phyloP scores from a whole-genome alignment of 2,113 vertebrate genomes.

The Hyperopisus bebe region DNA sequence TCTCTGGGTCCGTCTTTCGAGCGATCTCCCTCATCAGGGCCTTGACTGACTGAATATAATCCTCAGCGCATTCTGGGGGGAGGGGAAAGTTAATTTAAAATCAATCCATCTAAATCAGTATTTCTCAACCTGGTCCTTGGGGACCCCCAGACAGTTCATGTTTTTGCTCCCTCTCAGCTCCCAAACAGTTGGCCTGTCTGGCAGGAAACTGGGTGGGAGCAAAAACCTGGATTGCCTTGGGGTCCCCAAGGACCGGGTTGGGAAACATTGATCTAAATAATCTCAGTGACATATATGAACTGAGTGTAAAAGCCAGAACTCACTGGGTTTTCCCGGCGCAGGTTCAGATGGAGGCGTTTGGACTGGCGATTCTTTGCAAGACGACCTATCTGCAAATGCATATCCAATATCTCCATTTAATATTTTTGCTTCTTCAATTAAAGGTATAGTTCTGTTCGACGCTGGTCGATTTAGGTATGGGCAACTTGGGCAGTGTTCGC shows the following conservation, averaged over 20 bases:
- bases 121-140: background rate
- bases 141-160: background rate
- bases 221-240: background rate
- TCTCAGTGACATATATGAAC: background rate
- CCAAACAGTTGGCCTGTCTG: background rate
- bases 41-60: constrained; percentile 56
- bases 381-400: constrained; percentile 30
- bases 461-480: background rate
- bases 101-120: background rate
- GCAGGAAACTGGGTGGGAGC: background rate
- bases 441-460: background rate
- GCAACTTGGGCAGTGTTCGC: background rate
- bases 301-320: constrained; percentile 19
- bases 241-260: background rate
- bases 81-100: background rate
- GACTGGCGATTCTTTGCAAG: constrained; percentile 22
- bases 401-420: background rate
- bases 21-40: constrained; percentile 50
- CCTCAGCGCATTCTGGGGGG: constrained; percentile 61
- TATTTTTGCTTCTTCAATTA: background rate
- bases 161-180: background rate
- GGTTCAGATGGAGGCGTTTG: constrained; percentile 21
- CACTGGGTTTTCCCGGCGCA: constrained; percentile 41
- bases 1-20: constrained; percentile 39
- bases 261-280: background rate